These are phyloP conservation scores for Sebastolobus altivelis DNA, from an alignment of 2,797 vertebrate genomes.

Conservation along the genomic window DNA sequence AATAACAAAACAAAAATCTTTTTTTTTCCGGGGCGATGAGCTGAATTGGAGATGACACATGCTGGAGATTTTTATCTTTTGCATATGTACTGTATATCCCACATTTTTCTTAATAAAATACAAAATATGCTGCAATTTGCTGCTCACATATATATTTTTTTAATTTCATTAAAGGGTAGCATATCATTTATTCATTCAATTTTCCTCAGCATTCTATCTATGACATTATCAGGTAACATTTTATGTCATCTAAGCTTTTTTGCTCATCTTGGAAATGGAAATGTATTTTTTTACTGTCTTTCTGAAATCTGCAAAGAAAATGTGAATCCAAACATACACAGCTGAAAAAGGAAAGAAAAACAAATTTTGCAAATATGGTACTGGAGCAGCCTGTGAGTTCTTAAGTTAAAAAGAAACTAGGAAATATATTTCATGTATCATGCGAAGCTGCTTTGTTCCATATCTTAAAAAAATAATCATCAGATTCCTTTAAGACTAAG, in stretches of 20 bases:
- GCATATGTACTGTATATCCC: background rate
- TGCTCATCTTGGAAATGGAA: background rate
- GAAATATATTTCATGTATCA: slow-evolving; percentile 61
- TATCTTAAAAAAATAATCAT: slow-evolving; percentile 55
- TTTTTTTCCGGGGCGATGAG: slow-evolving; percentile 34
- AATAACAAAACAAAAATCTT: slow-evolving; percentile 52
- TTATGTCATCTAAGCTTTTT: background rate
- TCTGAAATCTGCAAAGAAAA: slow-evolving; percentile 6
- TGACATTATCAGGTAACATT: background rate
- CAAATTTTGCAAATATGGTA: background rate
- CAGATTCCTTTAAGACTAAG: slow-evolving; percentile 65
- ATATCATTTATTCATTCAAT: background rate
- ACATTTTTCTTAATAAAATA: slow-evolving; percentile 2
- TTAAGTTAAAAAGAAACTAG: slow-evolving; percentile 55
- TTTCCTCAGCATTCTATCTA: background rate
- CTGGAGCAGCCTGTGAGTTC: slow-evolving; percentile 49
- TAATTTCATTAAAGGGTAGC: background rate
- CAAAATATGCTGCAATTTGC: background rate
- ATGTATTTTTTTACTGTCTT: background rate
- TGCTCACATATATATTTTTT: background rate
- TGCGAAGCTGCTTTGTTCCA: slow-evolving; percentile 44
- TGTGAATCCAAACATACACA: background rate
- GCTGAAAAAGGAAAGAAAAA: background rate
- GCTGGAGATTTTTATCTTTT: slow-evolving; percentile 9
- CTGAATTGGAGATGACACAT: slow-evolving; percentile 37